Evolutionary conservation across 2,797 vertebrate species (phyloP), one percentile per base, ranked within the genome.

Genomic region (Sebastes itinus): DNA sequence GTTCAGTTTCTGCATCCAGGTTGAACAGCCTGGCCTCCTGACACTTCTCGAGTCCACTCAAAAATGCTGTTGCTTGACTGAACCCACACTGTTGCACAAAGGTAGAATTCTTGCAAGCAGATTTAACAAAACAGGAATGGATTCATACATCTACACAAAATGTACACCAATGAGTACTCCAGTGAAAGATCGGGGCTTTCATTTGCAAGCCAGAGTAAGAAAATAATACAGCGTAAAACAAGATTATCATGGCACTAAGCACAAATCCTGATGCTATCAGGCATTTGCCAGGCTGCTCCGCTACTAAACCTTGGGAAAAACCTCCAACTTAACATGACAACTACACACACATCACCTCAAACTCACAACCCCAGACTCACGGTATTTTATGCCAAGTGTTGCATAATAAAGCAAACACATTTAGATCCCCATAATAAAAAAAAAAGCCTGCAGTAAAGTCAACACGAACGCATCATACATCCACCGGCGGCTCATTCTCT

Each of bases 331-430:
- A 64, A 38, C 42, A 46, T 16, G 12, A 76, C 77, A 77, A 72
- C 79, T 60, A 84, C 62, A 79, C 71, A 73, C 74, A 38, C 75
- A 63, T 63, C 28, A 73, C 42, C 56, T 70, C 38, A 76, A 67
- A 77, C 75, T 69, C 52, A 73, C 78, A 85, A 30, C 16, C 64
- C 32, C 22, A 73, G 84, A 87, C 68, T 72, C 52, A 2, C 54
- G 58, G 72, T n/a, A n/a, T 72, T 74, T 80, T 73, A 52, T 85
- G 82, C 85, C 78, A 81, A 92, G 23, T 77, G 68, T 73, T 80
- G 69, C 72, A 84, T 82, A 87, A 85, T 68, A 89, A 89, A 88
- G 38, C 84, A 85, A 91, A 89, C 81, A 77, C 77, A 76, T 84
- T 89, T 77, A 83, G 63, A 84, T 82, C 71, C 67, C 58, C 16